Conservation (phyloP, 2,888 invertebrate genomes). For the Alentia gelatinosa region DNA sequence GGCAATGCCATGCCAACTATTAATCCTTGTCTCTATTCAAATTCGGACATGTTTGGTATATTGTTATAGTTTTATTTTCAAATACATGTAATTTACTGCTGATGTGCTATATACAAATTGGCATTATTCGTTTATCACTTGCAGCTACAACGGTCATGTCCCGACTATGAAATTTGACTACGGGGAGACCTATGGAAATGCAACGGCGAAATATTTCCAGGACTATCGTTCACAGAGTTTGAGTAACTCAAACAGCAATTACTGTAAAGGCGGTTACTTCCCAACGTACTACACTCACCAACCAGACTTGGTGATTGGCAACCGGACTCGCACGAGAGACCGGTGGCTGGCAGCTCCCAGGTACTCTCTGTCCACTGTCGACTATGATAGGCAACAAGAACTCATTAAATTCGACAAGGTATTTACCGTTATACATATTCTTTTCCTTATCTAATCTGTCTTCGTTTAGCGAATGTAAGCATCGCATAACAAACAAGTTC, state of each 20-base stretch:
- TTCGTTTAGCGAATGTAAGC: too few species aligned
- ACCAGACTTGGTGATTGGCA: slow-evolving; percentile 79
- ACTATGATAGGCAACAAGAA: slow-evolving; percentile 78
- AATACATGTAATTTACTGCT: too few species aligned
- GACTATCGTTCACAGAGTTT: slow-evolving; percentile 79
- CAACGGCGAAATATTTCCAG: slow-evolving; percentile 80
- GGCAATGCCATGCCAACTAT: too few species aligned
- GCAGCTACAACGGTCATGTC: slow-evolving; percentile 79
- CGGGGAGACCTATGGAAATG: slow-evolving; percentile 81
- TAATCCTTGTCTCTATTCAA: too few species aligned
- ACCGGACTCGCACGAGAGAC: slow-evolving; percentile 76
- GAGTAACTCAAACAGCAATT: slow-evolving; percentile 76
- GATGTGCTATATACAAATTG: too few species aligned
- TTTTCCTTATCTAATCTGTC: too few species aligned
- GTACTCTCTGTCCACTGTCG: slow-evolving; percentile 77
- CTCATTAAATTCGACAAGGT: slow-evolving; percentile 76
- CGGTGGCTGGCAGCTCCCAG: slow-evolving; percentile 77
- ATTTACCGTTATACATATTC: too few species aligned
- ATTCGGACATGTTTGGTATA: too few species aligned
- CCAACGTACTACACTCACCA: slow-evolving; percentile 80
- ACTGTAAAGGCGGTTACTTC: slow-evolving; percentile 78
- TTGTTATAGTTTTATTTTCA: too few species aligned
- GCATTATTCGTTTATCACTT: not conserved
- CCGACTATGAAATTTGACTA: slow-evolving; percentile 80
- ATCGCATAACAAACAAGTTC: too few species aligned